Percentiles rank a stretch among this genome's conserved stretches.
Evolutionary conservation across 2,888 invertebrate genomes (phyloP).

Genomic region (Smittia sp.): DNA sequence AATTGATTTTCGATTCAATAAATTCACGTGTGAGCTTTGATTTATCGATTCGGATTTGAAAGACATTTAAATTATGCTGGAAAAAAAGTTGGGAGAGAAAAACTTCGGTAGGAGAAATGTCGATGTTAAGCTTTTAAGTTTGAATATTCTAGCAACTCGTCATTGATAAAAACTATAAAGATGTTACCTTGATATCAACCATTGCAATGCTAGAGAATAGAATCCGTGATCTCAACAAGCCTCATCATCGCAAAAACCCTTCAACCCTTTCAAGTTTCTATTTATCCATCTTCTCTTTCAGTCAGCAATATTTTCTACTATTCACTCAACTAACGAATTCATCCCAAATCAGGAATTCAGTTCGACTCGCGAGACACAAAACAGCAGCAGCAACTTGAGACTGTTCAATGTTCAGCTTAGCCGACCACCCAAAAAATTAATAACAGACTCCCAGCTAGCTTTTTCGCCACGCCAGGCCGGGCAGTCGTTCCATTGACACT

Average conservation of each 20-base stretch:
- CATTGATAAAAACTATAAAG: too few relatives aligned
- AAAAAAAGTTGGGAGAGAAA: not conserved
- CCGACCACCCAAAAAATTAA: constrained; percentile 33
- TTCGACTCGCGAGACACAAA: too few relatives aligned
- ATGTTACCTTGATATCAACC: too few relatives aligned
- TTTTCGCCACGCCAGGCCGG: not conserved
- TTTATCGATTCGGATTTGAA: constrained; percentile 19
- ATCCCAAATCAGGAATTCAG: too few relatives aligned
- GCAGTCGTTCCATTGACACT: not conserved
- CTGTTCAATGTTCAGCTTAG: not conserved
- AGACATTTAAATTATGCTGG: constrained; percentile 35
- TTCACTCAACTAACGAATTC: too few relatives aligned
- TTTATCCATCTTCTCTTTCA: too few relatives aligned
- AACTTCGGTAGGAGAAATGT: constrained; percentile 25
- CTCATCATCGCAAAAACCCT: too few relatives aligned
- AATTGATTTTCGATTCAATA: constrained; percentile 34
- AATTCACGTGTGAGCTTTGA: constrained; percentile 28
- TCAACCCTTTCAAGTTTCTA: too few relatives aligned
- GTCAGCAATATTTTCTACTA: too few relatives aligned
- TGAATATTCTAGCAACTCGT: constrained; percentile 26
- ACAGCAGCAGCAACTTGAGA: too few relatives aligned
- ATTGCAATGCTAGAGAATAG: too few relatives aligned
- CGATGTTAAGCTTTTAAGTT: not conserved
- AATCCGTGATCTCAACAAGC: too few relatives aligned
- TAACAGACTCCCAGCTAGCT: constrained; percentile 5